phyloP scores from a whole-genome alignment of 2,797 vertebrate genomes.

The Helostoma temminkii region DNA sequence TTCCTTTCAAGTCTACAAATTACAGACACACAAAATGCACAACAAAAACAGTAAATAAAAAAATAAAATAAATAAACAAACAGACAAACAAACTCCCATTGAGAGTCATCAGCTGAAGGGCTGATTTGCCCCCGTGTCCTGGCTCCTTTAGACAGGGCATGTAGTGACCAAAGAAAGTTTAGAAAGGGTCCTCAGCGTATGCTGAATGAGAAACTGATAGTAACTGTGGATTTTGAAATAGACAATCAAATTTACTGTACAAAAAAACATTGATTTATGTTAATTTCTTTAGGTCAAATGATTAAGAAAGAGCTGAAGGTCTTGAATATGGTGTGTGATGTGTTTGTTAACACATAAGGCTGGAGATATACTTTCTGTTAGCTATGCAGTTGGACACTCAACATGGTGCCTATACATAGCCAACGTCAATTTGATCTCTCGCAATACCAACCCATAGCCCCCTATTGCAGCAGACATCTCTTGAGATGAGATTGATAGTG shows the following conservation, averaged over 20 bases:
- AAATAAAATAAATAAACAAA: too few species aligned
- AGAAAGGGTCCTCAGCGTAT: conserved; percentile 44
- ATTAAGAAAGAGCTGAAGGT: not conserved
- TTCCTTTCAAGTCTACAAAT: conserved; percentile 50
- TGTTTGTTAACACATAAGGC: too few species aligned
- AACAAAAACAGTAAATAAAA: conserved; percentile 21
- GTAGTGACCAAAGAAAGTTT: conserved; percentile 59
- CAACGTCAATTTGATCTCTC: too few species aligned
- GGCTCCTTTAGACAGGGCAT: conserved; percentile 50
- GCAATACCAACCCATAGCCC: too few species aligned
- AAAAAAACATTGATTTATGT: conserved; percentile 38
- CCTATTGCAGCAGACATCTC: too few species aligned
- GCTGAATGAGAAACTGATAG: conserved; percentile 36
- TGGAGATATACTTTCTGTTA: too few species aligned
- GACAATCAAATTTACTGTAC: conserved; percentile 47
- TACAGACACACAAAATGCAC: conserved; percentile 27
- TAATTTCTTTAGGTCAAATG: conserved; percentile 29
- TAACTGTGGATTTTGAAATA: conserved; percentile 39
- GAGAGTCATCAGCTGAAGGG: conserved; percentile 67
- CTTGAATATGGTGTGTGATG: conserved; percentile 9
- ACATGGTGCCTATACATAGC: too few species aligned
- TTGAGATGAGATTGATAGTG: too few species aligned
- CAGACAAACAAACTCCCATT: too few species aligned
- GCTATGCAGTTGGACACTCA: too few species aligned
- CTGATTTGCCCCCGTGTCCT: conserved; percentile 75